Evolutionary conservation across 2,888 invertebrate species (phyloP), one percentile per base, ranked within the genome.

Genomic region (Hyposoter didymator): DNA sequence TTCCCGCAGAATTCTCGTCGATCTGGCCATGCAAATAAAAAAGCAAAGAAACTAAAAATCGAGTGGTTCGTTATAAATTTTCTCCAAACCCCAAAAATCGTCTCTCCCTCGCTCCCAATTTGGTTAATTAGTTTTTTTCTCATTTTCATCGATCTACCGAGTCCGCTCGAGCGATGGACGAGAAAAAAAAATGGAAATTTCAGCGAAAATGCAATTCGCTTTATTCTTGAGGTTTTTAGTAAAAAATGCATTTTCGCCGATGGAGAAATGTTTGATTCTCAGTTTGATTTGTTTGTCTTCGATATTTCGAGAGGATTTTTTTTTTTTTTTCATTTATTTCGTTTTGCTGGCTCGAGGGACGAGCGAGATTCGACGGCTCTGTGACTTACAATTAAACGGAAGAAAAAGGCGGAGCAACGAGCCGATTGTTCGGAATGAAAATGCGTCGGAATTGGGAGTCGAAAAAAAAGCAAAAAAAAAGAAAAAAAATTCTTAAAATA

Each of bases 311-410:
- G 55, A 59, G 39, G 10, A 39, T 66, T 47, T 62, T 69, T 55
- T 32, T 43, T 67, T 70, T n/a, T 64, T 84, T 85, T 79, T 85
- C 69, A 85, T 82, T 78, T 86, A 4, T 39, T 8, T 39, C 10
- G 39, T 39, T 39, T 39, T 39, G 7, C 1, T 2, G 39, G 28
- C 79, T 70, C 80, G 79, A 78, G 62, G 66, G 52, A 84, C 75
- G 79, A 80, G 64, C 75, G 74, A 81, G 83, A 83, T 43, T 78
- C 35, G 69, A 47, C 45, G 72, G 32, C 12, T 52, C 28, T 73
- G 10, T 8, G 7, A 35, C 32, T 67, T 75, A n/a, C 10, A 55
- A 69, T 47, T 75, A 22, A 69, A 81, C 32, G 2, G 35, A 35
- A 75, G 52, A 69, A 55, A 67, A 78, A 35, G 6, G 8, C 64